Evolutionary conservation across 1,140 invertebrate genomes (phyloP).

Genomic region (Kradibia gibbosae): DNA sequence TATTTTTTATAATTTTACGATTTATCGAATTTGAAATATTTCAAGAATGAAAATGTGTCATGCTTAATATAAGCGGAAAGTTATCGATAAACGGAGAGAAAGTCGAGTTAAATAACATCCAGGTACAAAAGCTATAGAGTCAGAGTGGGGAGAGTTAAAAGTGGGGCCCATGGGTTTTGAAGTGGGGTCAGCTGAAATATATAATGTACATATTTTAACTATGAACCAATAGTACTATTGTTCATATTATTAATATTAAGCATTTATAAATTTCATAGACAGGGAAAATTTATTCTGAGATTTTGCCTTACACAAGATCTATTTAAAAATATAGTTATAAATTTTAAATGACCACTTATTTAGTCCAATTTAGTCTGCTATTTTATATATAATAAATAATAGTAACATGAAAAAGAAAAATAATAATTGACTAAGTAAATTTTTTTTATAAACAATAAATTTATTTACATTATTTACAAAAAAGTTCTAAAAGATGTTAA

Average conservation of each 20-base stretch:
- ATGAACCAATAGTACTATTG: conserved; percentile 14
- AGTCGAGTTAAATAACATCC: conserved; percentile 33
- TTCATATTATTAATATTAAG: conserved; percentile 37
- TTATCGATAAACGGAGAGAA: conserved; percentile 46
- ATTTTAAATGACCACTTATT: neutral
- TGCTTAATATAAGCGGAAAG: neutral
- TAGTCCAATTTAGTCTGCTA: too few relatives aligned
- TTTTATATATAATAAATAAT: too few relatives aligned
- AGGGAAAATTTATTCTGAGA: conserved; percentile 33
- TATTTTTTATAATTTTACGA: neutral
- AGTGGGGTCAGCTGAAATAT: conserved; percentile 31
- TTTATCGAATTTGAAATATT: conserved; percentile 21
- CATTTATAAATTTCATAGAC: conserved; percentile 27
- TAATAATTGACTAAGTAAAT: neutral
- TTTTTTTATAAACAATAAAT: conserved; percentile 15
- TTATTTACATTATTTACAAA: conserved; percentile 46
- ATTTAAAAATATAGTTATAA: neutral
- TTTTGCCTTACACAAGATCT: conserved; percentile 14
- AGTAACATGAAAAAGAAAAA: neutral
- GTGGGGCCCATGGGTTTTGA: conserved; percentile 20
- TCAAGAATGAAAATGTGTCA: conserved; percentile 21
- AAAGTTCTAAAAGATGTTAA: neutral
- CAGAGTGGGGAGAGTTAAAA: conserved; percentile 39
- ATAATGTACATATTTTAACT: conserved; percentile 25
- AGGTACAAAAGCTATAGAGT: conserved; percentile 7